Conservation (phyloP, 2,113 vertebrate genomes). For the Xenopus laevis region DNA sequence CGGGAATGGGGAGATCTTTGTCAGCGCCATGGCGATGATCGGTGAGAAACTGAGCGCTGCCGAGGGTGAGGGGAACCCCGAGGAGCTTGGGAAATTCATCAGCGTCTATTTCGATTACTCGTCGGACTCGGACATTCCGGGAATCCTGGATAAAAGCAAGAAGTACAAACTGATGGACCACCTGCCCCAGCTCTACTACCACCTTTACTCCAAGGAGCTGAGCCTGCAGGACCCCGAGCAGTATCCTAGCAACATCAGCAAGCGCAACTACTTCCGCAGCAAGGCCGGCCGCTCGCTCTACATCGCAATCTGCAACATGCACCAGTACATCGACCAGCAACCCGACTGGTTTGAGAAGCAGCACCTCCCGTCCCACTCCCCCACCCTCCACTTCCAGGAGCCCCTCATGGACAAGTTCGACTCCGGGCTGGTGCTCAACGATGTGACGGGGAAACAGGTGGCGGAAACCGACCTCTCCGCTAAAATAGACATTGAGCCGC, state of each 20-base stretch:
- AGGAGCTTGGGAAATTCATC: slow-evolving; percentile 80
- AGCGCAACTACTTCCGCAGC: slow-evolving; percentile 92
- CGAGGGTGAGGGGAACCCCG: slow-evolving; percentile 69
- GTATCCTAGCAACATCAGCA: slow-evolving; percentile 68
- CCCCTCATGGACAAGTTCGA: slow-evolving; percentile 72
- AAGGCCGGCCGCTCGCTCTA: slow-evolving; percentile 88
- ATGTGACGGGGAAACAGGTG: slow-evolving; percentile 71
- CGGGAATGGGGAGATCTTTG: slow-evolving; percentile 74
- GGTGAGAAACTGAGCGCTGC: slow-evolving; percentile 78
- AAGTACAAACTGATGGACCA: slow-evolving; percentile 94
- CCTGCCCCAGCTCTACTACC: slow-evolving; percentile 86
- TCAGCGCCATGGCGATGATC: slow-evolving; percentile 77
- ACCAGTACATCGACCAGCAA: slow-evolving; percentile 85
- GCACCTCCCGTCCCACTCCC: slow-evolving; percentile 55
- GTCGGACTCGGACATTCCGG: slow-evolving; percentile 83
- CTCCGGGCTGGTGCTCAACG: slow-evolving; percentile 84
- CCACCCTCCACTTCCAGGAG: slow-evolving; percentile 48
- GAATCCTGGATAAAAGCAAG: slow-evolving; percentile 75
- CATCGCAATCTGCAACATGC: slow-evolving; percentile 94
- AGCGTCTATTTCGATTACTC: slow-evolving; percentile 94
- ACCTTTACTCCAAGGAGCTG: slow-evolving; percentile 75
- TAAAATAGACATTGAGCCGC: slow-evolving; percentile 60
- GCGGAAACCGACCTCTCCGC: slow-evolving; percentile 58
- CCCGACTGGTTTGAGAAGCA: slow-evolving; percentile 93
- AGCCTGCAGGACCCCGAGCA: slow-evolving; percentile 62